phyloP scores from a whole-genome alignment of 2,888 invertebrate genomes.

The Malthinus seriepunctatus region DNA sequence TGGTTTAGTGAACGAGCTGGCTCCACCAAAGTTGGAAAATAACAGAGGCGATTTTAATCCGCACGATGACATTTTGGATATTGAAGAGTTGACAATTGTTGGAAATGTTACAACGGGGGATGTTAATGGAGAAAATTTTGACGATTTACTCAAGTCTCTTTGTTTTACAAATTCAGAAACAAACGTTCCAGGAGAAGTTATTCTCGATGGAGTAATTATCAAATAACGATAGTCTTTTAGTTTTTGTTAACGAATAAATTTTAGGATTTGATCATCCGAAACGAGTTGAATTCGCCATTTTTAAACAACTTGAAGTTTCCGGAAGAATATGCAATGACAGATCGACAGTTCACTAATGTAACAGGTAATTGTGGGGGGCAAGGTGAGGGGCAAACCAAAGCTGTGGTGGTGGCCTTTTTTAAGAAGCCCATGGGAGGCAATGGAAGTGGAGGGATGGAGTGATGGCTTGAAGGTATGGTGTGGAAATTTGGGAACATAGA shows the following conservation, averaged over 20 bases:
- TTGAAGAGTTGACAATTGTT: constrained; percentile 39
- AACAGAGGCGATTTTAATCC: not conserved
- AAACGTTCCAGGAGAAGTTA: constrained; percentile 50
- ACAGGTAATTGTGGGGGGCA: constrained; percentile 49
- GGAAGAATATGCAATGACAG: constrained; percentile 55
- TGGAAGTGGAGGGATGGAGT: too few relatives aligned
- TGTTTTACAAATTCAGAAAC: constrained; percentile 54
- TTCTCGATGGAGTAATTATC: constrained; percentile 56
- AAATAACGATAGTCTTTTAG: not conserved
- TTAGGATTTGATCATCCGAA: constrained; percentile 53
- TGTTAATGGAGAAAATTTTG: constrained; percentile 58
- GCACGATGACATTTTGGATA: not conserved
- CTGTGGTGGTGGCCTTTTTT: too few relatives aligned
- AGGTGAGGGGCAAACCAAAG: too few relatives aligned
- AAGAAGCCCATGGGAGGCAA: too few relatives aligned
- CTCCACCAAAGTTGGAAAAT: not conserved
- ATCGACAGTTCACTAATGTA: constrained; percentile 49
- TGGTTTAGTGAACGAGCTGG: not conserved
- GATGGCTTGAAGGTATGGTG: too few relatives aligned
- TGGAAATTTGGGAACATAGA: too few relatives aligned
- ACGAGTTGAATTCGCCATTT: constrained; percentile 43
- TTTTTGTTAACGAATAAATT: constrained; percentile 29
- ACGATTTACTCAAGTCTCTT: constrained; percentile 51
- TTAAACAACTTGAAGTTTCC: constrained; percentile 60
- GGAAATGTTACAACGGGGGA: constrained; percentile 46